Base-by-base conservation (phyloP, 2,113 vertebrate species). In the Thymallus thymallus region DNA sequence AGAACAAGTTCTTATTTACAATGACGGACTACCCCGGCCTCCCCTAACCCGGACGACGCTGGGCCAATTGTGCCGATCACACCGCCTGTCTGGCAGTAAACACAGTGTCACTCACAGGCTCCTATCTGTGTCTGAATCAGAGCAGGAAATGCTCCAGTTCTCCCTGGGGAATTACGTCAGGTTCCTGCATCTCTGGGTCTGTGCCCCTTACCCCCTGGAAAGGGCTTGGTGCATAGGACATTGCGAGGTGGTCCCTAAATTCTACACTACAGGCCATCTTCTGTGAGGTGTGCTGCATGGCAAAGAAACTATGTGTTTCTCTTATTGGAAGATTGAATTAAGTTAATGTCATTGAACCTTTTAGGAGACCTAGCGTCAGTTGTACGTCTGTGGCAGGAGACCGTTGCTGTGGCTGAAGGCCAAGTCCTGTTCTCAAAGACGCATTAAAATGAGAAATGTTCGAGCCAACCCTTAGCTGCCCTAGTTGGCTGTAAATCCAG, bases 401-500 rank as follows among this genome's bases (percentile, higher is more conserved):
- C n/a, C 2, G 58, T n/a, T 22, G 10, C 23, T 29, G 22, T 63
- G 61, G 13, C 24, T 29, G 61, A 14, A 63, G 61, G 61, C 61
- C 24, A 23, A 10, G 61, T 16, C 9, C 24, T 55, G 45, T 55
- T 55, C 24, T 68, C 12, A 23, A n/a, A 12, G 18, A 46, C 4
- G 9, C 26, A 5, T 26, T 69, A 16, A 3, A 69, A 69, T 55
- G 4, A 35, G n/a, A 18, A 30, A 9, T 16, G 22, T 51, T 29
- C 29, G 13, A 20, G n/a, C 23, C 68, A 16, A 45, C 45, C 5
- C 46, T 26, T 55, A 55, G 68, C 46, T 55, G 46, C 24, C 22
- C 68, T 29, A 55, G 41, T 69, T 69, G 68, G 46, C 68, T 69
- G 16, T 55, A 51, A 69, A 69, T 69, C 46, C 46, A 26, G 9